Evolutionary conservation across 2,888 invertebrate species (phyloP).

Genomic region (Eupithecia exiguata): DNA sequence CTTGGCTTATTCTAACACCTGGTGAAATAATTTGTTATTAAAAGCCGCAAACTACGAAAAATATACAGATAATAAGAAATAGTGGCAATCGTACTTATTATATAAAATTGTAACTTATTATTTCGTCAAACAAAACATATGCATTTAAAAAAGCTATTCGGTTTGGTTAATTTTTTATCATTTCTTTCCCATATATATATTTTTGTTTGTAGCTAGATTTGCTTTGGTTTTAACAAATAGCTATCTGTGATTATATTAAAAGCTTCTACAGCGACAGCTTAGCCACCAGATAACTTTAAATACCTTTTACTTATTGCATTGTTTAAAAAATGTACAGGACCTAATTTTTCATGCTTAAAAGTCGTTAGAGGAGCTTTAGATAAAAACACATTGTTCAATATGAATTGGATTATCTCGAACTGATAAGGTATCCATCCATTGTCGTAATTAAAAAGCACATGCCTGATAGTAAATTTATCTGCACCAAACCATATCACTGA

Average conservation of each 20-base stretch:
- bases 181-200: conserved; percentile 38
- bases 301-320: neutral
- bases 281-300: conserved; percentile 33
- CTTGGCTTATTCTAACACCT: conserved; percentile 62
- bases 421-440: conserved; percentile 5
- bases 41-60: neutral
- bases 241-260: conserved; percentile 53
- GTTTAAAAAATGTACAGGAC: neutral
- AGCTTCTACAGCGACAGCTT: conserved; percentile 72
- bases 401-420: conserved; percentile 40
- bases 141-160: conserved; percentile 28
- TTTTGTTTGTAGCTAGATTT: conserved; percentile 38
- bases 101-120: too few species aligned
- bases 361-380: conserved; percentile 62
- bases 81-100: neutral
- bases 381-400: conserved; percentile 37
- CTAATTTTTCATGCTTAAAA: neutral
- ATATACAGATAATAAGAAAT: neutral
- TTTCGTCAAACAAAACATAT: conserved; percentile 33
- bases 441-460: neutral
- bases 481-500: conserved; percentile 14
- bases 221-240: conserved; percentile 39
- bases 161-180: conserved; percentile 32
- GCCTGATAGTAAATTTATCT: conserved; percentile 2
- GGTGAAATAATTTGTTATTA: conserved; percentile 56